Evolutionary conservation across 2,888 invertebrate species (phyloP).

Genomic region (Tanypteryx hageni): DNA sequence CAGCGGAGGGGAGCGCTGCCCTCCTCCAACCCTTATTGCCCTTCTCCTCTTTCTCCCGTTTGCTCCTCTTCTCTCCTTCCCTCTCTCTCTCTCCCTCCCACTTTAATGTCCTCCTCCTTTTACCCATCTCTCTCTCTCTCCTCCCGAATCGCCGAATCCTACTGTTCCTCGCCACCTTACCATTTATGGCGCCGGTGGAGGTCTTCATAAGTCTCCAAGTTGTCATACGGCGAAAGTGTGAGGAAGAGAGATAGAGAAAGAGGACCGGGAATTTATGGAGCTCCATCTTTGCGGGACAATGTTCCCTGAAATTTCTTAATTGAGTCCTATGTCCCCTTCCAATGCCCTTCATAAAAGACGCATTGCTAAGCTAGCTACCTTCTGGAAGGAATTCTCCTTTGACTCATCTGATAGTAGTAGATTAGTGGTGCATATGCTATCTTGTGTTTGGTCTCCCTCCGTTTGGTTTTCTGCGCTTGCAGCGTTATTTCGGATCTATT

Average conservation of each 20-base stretch:
- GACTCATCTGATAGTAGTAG: background rate
- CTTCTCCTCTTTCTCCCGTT: too few relatives aligned
- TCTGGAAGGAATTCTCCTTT: background rate
- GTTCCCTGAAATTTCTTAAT: slow-evolving; percentile 41
- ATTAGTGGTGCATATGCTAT: background rate
- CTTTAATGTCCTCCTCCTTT: background rate
- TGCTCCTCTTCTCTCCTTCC: background rate
- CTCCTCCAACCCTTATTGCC: background rate
- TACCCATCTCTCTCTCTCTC: background rate
- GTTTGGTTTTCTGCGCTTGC: too few relatives aligned
- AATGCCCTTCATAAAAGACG: background rate
- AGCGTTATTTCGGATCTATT: too few relatives aligned
- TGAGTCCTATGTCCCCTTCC: background rate
- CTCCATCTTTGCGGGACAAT: slow-evolving; percentile 12
- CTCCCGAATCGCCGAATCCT: slow-evolving; percentile 37
- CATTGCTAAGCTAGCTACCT: background rate
- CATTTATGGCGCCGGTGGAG: slow-evolving; percentile 42
- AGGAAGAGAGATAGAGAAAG: background rate
- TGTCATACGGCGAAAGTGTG: slow-evolving; percentile 10
- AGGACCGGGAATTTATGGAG: slow-evolving; percentile 51
- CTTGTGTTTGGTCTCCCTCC: background rate
- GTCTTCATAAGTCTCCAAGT: slow-evolving; percentile 31
- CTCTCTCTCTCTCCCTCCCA: background rate
- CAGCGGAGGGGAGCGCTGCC: background rate
- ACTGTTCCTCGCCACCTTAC: slow-evolving; percentile 26